Evolutionary conservation across 2,797 vertebrate species (phyloP).

Genomic region (Centropyge bicolor): DNA sequence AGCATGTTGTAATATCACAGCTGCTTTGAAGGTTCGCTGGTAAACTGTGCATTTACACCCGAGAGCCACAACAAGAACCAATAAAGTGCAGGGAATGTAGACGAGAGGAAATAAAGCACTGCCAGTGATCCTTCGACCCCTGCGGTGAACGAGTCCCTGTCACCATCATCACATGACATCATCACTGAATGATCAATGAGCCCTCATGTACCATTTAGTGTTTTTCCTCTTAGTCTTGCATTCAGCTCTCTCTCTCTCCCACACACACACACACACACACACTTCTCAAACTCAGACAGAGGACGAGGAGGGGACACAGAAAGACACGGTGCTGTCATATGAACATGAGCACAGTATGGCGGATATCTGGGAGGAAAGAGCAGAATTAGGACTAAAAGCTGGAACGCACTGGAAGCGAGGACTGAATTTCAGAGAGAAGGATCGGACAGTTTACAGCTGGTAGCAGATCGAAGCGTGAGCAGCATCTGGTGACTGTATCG

Average conservation of each 20-base stretch:
- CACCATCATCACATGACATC: slow-evolving; percentile 51
- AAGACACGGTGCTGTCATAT: slow-evolving; percentile 29
- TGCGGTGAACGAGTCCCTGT: not conserved
- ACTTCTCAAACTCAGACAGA: not conserved
- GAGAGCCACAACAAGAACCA: slow-evolving; percentile 16
- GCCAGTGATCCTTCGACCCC: slow-evolving; percentile 20
- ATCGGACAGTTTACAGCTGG: not conserved
- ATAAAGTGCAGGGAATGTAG: slow-evolving; percentile 63
- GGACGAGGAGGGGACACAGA: slow-evolving; percentile 7
- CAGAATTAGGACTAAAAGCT: slow-evolving; percentile 40
- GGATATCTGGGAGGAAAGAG: slow-evolving; percentile 54
- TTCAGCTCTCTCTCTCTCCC: slow-evolving; percentile 14
- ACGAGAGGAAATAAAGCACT: slow-evolving; percentile 26
- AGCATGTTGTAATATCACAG: slow-evolving; percentile 10
- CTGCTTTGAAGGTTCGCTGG: slow-evolving; percentile 12
- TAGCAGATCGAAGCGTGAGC: slow-evolving; percentile 1
- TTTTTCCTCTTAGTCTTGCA: slow-evolving; percentile 2
- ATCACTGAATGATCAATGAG: not conserved
- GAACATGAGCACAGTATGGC: slow-evolving; percentile 48
- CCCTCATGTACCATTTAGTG: slow-evolving; percentile 25
- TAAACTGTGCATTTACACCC: slow-evolving; percentile 15
- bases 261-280: slow-evolving; percentile 19
- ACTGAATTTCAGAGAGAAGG: not conserved
- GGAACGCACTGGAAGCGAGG: slow-evolving; percentile 73
- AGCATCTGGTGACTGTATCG: not conserved